A percentile compares a stretch with the other conserved stretches of the same genome.
Conservation (phyloP, 1,140 invertebrate species). For the Lepidostoma basale region DNA sequence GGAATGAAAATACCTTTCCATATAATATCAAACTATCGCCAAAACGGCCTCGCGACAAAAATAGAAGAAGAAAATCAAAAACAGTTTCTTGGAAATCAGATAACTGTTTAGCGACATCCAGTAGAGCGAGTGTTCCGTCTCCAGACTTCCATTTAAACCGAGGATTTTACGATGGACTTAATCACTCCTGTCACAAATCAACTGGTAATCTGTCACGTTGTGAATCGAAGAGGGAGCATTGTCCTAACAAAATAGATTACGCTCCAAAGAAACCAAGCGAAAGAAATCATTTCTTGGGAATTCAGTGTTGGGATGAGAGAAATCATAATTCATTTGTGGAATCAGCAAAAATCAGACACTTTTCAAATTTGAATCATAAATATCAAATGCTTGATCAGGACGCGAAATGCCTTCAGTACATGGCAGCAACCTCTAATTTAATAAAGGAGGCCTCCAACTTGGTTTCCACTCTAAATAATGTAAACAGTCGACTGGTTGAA, state of each 20-base stretch:
- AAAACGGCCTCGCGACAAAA: neutral
- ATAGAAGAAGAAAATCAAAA: conserved; percentile 21
- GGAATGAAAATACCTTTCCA: conserved; percentile 38
- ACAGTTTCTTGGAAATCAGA: conserved; percentile 37
- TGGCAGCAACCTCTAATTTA: conserved; percentile 40
- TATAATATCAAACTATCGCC: conserved; percentile 42
- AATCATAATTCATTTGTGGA: neutral
- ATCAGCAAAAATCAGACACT: too few relatives aligned
- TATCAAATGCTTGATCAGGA: neutral
- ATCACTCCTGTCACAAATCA: neutral
- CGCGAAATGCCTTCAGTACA: conserved; percentile 35
- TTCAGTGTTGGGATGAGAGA: conserved; percentile 40
- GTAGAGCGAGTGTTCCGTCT: neutral
- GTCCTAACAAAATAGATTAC: conserved; percentile 4
- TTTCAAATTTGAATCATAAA: too few relatives aligned
- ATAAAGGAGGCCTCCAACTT: conserved; percentile 40
- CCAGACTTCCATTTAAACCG: neutral
- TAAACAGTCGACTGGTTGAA: neutral
- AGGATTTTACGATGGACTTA: neutral
- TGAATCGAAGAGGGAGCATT: neutral
- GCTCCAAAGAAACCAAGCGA: neutral
- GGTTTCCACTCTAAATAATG: conserved; percentile 29
- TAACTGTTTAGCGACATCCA: neutral
- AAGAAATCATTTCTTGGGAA: conserved; percentile 37
- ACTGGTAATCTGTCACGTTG: neutral